These are phyloP conservation scores for Pyrrhosoma nymphula DNA, from an alignment of 2,888 invertebrate species.

Conservation along the genomic window DNA sequence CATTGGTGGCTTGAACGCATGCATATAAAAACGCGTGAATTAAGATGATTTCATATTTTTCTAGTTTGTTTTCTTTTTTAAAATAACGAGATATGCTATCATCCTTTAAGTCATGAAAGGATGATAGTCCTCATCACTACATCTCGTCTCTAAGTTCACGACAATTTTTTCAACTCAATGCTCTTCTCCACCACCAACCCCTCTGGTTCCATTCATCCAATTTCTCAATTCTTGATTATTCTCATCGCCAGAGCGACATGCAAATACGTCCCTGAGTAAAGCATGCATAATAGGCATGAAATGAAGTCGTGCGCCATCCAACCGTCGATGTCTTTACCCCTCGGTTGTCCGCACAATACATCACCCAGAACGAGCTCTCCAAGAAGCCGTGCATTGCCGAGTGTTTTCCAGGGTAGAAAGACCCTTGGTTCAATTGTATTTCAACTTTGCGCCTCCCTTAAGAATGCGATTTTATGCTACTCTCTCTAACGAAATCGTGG, in stretches of 20 bases:
- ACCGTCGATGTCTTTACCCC: not conserved
- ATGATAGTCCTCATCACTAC: too few species aligned
- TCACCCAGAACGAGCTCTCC: not conserved
- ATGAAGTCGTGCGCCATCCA: not conserved
- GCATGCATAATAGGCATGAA: not conserved
- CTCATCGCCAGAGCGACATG: not conserved
- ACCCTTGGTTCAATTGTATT: not conserved
- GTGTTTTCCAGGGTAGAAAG: not conserved
- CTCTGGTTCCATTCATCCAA: not conserved
- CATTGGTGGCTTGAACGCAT: not conserved
- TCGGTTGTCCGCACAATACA: not conserved
- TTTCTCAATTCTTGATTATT: not conserved
- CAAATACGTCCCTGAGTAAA: not conserved
- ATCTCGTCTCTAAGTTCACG: too few species aligned
- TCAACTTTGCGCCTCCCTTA: not conserved
- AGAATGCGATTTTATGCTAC: too few species aligned
- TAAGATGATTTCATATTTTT: too few species aligned
- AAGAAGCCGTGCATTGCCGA: not conserved
- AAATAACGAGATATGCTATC: too few species aligned
- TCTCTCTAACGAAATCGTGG: too few species aligned
- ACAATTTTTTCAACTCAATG: too few species aligned
- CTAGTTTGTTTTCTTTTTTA: too few species aligned
- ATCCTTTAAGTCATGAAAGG: too few species aligned
- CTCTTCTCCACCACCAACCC: not conserved
- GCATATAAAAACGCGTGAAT: not conserved